Conservation (phyloP, 2,888 invertebrate genomes). For the Hyppa rectilinea region DNA sequence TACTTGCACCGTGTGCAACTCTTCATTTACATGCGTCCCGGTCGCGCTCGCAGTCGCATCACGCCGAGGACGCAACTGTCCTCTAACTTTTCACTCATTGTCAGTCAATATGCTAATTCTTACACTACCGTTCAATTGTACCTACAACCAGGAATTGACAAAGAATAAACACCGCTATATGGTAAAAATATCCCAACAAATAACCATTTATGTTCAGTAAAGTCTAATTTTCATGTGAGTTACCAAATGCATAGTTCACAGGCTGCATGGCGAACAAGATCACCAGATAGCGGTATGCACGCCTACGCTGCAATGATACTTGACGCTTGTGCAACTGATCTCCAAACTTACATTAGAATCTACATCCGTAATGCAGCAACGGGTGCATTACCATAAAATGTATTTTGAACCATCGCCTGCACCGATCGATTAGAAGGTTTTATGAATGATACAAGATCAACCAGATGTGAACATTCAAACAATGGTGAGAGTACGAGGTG, state of each 20-base stretch:
- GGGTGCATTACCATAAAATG: constrained; percentile 84
- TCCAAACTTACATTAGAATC: constrained; percentile 78
- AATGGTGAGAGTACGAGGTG: constrained; percentile 81
- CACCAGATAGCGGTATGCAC: constrained; percentile 71
- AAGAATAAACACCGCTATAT: constrained; percentile 26
- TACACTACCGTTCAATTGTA: constrained; percentile 71
- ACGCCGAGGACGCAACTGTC: constrained; percentile 76
- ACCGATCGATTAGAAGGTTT: constrained; percentile 59
- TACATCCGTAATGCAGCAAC: constrained; percentile 76
- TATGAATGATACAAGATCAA: constrained; percentile 64
- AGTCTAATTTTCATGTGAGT: constrained; percentile 34
- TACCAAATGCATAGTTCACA: constrained; percentile 58
- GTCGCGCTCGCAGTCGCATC: constrained; percentile 73
- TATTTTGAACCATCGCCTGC: constrained; percentile 76
- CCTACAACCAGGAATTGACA: constrained; percentile 16
- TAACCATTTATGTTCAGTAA: constrained; percentile 15
- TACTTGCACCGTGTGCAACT: constrained; percentile 73
- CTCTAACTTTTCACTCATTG: constrained; percentile 82
- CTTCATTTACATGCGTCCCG: constrained; percentile 82
- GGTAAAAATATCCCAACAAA: constrained; percentile 34
- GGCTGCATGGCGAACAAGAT: constrained; percentile 57
- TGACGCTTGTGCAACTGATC: constrained; percentile 81
- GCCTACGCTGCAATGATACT: constrained; percentile 81
- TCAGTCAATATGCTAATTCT: constrained; percentile 83
- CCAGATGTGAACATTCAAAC: constrained; percentile 73